A percentile compares a stretch with the other conserved stretches of the same genome.
Evolutionary conservation across 2,888 invertebrate genomes (phyloP).

Genomic region (Lithophane semibrunnea): DNA sequence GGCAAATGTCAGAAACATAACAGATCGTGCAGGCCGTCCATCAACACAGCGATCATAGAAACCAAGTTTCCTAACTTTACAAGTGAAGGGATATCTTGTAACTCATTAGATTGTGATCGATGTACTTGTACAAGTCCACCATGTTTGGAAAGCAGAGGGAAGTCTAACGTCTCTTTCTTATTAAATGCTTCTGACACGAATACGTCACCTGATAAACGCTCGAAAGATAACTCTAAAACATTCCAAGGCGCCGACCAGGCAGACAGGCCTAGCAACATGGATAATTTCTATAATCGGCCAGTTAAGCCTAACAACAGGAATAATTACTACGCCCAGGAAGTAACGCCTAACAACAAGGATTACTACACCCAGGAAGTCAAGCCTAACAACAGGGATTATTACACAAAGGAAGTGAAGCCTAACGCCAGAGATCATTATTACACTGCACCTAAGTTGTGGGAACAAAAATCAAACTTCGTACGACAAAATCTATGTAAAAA

Average conservation of each 20-base stretch:
- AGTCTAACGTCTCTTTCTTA: conserved; percentile 57
- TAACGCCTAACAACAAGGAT: background rate
- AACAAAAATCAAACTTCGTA: conserved; percentile 36
- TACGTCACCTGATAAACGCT: background rate
- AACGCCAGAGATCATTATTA: background rate
- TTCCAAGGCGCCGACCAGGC: background rate
- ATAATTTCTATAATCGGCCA: background rate
- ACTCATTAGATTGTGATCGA: conserved; percentile 38
- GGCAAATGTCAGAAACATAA: background rate
- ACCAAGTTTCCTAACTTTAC: conserved; percentile 14
- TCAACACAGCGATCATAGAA: conserved; percentile 17
- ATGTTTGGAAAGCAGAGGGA: conserved; percentile 27
- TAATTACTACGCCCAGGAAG: background rate
- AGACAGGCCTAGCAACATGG: background rate
- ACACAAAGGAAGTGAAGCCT: background rate
- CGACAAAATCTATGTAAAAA: conserved; percentile 64
- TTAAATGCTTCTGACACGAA: background rate
- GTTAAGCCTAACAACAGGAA: background rate
- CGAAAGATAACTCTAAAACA: background rate
- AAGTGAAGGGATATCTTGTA: conserved; percentile 35
- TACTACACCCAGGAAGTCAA: background rate
- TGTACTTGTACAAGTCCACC: conserved; percentile 20
- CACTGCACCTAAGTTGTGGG: conserved; percentile 11
- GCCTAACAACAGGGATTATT: background rate
- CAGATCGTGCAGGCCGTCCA: conserved; percentile 9